Conservation (phyloP, 2,888 invertebrate species). For the Hanleya hanleyi region DNA sequence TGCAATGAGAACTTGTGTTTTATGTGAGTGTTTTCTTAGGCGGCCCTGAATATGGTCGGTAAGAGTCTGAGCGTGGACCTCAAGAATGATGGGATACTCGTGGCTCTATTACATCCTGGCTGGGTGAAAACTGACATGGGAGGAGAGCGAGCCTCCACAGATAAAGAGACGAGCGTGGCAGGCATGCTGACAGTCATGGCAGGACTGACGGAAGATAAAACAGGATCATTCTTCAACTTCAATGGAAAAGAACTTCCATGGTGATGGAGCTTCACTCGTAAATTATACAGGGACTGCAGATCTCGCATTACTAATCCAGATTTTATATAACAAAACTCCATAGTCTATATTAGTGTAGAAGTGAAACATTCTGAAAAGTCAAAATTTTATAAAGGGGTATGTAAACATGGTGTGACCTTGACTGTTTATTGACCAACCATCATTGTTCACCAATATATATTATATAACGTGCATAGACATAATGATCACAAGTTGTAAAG, state of each 20-base stretch:
- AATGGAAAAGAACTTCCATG: slow-evolving; percentile 84
- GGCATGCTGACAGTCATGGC: slow-evolving; percentile 81
- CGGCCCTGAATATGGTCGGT: slow-evolving; percentile 89
- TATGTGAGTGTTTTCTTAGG: slow-evolving; percentile 76
- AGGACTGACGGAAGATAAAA: slow-evolving; percentile 79
- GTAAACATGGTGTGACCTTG: no score
- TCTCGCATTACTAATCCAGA: no score
- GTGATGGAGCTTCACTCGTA: slow-evolving; percentile 73
- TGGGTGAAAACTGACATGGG: slow-evolving; percentile 96
- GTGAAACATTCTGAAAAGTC: no score
- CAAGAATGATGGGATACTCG: slow-evolving; percentile 83
- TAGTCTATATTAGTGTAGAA: no score
- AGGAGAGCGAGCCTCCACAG: slow-evolving; percentile 84
- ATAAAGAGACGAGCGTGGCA: slow-evolving; percentile 80
- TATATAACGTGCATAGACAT: no score
- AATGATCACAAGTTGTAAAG: no score
- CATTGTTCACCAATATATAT: no score
- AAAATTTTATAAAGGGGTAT: no score
- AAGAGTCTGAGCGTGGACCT: slow-evolving; percentile 89
- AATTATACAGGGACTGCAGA: no score
- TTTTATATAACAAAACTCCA: no score
- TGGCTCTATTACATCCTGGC: slow-evolving; percentile 87
- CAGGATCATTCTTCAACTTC: slow-evolving; percentile 85
- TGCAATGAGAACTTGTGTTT: no score
- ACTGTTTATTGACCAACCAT: no score